These are phyloP conservation scores for Cydia amplana DNA, from an alignment of 1,140 invertebrate species.

Conservation along the genomic window DNA sequence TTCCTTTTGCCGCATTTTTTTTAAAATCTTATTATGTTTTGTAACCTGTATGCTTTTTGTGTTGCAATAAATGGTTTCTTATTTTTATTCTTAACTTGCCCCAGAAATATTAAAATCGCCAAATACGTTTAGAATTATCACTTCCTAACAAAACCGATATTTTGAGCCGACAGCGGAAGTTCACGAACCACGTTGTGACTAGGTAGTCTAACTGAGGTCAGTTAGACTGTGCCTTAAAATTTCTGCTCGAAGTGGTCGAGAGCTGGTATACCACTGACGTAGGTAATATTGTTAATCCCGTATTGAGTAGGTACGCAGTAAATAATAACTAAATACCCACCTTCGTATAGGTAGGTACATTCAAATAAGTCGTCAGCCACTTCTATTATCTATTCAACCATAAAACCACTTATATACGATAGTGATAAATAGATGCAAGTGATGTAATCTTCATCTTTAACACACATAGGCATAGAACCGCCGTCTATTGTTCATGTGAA, in stretches of 20 bases:
- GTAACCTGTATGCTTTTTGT: too few relatives aligned
- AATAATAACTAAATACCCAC: slow-evolving; percentile 6
- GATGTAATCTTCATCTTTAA: slow-evolving; percentile 16
- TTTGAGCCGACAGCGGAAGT: too few relatives aligned
- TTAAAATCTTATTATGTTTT: too few relatives aligned
- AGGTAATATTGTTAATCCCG: neutral
- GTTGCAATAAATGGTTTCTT: too few relatives aligned
- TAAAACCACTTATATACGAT: slow-evolving; percentile 3
- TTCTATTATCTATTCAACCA: slow-evolving; percentile 2
- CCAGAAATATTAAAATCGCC: too few relatives aligned
- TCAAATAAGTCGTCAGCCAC: neutral
- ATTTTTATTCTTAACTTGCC: too few relatives aligned
- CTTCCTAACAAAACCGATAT: too few relatives aligned
- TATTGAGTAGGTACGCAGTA: neutral
- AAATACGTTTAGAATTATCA: too few relatives aligned
- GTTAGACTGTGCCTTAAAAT: too few relatives aligned
- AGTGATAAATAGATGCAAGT: slow-evolving; percentile 5
- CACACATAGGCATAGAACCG: neutral
- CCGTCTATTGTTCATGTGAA: neutral
- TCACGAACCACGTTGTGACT: too few relatives aligned
- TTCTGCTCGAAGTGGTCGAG: neutral
- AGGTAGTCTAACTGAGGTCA: too few relatives aligned
- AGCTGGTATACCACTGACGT: neutral
- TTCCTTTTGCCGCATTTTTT: too few relatives aligned
- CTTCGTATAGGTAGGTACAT: neutral